A percentile compares a stretch with the other conserved stretches of the same genome.
phyloP scores from a whole-genome alignment of 1,140 invertebrate genomes.

The Bombus pyrosoma region DNA sequence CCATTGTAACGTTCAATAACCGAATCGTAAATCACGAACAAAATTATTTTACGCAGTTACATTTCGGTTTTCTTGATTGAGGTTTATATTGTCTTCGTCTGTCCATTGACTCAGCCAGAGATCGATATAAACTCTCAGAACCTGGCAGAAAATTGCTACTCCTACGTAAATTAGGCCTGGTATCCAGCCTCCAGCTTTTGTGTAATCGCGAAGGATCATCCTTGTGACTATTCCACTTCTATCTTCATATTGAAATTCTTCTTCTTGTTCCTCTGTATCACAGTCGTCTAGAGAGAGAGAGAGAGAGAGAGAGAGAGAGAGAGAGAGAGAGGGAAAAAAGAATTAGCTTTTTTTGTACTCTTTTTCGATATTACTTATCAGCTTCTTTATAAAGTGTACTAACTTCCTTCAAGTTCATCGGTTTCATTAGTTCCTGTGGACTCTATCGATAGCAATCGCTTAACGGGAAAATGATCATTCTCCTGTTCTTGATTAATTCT shows the following conservation, averaged over 20 bases:
- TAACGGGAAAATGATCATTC: constrained; percentile 62
- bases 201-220: constrained; percentile 86
- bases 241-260: constrained; percentile 38
- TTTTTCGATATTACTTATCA: neutral
- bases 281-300: neutral
- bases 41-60: constrained; percentile 14
- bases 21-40: neutral
- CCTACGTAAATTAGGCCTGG: constrained; percentile 83
- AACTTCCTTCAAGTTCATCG: constrained; percentile 79
- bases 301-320: neutral
- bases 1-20: neutral
- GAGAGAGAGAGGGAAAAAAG: neutral
- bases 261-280: neutral
- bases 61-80: neutral
- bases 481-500: constrained; percentile 50
- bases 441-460: constrained; percentile 76
- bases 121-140: constrained; percentile 84
- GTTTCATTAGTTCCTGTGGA: constrained; percentile 80
- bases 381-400: constrained; percentile 30
- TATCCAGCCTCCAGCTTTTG: constrained; percentile 85
- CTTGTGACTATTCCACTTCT: constrained; percentile 72
- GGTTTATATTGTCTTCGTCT: constrained; percentile 54
- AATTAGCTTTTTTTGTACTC: too few relatives aligned
- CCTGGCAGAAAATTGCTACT: constrained; percentile 84
- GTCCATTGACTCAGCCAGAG: constrained; percentile 87